Conservation (phyloP, 2,888 invertebrate species). For the Arctia plantaginis region DNA sequence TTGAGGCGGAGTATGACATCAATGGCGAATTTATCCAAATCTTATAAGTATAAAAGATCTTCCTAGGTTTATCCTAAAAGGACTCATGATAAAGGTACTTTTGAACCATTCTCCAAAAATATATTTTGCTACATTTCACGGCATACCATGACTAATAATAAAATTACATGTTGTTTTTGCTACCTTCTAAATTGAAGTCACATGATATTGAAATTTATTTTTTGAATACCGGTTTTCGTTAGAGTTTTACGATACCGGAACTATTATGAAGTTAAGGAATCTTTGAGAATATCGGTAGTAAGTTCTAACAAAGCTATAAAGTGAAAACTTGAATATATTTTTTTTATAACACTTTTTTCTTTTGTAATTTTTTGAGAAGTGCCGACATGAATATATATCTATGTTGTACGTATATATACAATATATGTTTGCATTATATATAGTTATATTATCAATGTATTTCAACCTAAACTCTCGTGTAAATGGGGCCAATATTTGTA, state of each 20-base stretch:
- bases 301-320: not conserved
- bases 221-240: not conserved
- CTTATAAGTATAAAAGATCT: not conserved
- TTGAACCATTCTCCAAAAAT: not conserved
- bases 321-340: too few species aligned
- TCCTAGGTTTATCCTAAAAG: not conserved
- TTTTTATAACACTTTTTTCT: too few species aligned
- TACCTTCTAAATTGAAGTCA: not conserved
- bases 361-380: too few species aligned
- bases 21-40: not conserved
- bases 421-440: too few species aligned
- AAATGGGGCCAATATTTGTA: too few species aligned
- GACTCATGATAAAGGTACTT: not conserved
- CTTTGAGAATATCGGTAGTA: not conserved
- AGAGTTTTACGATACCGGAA: not conserved
- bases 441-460: too few species aligned
- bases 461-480: too few species aligned
- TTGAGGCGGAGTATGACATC: too few species aligned
- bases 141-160: not conserved
- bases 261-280: not conserved
- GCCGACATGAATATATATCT: too few species aligned
- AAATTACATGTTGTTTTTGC: not conserved
- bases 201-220: too few species aligned
- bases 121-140: not conserved
- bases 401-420: too few species aligned